These are phyloP conservation scores for Eucidaris tribuloides DNA, from an alignment of 35 echinoderm and acorn worm genomes.

Conservation along the genomic window DNA sequence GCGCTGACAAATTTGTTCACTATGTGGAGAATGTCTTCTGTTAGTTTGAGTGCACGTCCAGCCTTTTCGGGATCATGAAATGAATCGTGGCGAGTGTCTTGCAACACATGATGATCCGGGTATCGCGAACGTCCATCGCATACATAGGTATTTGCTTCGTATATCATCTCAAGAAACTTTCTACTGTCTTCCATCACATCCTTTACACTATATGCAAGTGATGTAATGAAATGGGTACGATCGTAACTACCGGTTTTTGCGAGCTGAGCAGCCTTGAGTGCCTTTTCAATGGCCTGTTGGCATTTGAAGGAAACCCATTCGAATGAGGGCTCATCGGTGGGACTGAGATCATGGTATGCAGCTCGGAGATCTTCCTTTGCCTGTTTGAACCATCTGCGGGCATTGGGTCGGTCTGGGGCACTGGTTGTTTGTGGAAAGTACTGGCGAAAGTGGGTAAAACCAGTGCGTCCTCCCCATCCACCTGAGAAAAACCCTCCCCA, in stretches of 20 bases:
- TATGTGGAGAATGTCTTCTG: no score
- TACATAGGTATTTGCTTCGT: background rate
- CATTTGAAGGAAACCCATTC: constrained; percentile 13
- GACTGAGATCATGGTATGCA: background rate
- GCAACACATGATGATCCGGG: background rate
- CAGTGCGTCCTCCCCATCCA: background rate
- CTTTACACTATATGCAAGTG: background rate
- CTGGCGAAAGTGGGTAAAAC: background rate
- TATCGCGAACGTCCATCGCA: background rate
- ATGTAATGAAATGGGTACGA: background rate
- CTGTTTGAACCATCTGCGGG: constrained; percentile 42
- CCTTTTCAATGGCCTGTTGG: constrained; percentile 5
- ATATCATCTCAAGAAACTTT: background rate
- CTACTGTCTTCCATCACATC: background rate
- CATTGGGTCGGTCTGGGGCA: constrained; percentile 33
- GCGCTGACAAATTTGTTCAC: no score
- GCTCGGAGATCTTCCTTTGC: constrained; percentile 23
- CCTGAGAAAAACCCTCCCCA: background rate
- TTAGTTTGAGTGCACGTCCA: no score
- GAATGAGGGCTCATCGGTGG: background rate
- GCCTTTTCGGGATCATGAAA: no score
- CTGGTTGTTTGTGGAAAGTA: background rate
- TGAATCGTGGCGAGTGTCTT: background rate
- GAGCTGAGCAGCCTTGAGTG: constrained; percentile 9
- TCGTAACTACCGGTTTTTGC: background rate